A percentile compares a stretch with the other conserved stretches of the same genome.
Evolutionary conservation across 2,888 invertebrate species (phyloP).

Genomic region (Germaria angustata): DNA sequence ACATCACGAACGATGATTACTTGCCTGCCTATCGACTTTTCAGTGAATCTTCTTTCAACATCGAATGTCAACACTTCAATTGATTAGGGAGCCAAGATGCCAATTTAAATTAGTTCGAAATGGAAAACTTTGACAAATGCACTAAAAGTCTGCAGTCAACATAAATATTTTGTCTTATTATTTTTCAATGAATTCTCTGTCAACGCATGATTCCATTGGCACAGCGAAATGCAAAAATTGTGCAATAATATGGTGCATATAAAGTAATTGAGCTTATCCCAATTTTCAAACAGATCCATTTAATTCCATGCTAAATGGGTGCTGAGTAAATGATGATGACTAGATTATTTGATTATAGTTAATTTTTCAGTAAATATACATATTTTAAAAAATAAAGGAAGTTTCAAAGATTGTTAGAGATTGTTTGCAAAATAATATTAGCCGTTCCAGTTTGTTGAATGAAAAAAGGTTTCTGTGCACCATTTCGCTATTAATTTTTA

Average conservation of each 20-base stretch:
- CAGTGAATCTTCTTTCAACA: slow-evolving; percentile 35
- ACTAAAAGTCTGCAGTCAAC: slow-evolving; percentile 20
- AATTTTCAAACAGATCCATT: not conserved
- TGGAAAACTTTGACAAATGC: slow-evolving; percentile 33
- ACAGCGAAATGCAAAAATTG: slow-evolving; percentile 1
- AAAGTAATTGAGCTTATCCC: not conserved
- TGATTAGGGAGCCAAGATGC: slow-evolving; percentile 62
- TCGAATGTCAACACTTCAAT: slow-evolving; percentile 64
- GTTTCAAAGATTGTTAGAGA: too few species aligned
- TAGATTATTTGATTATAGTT: not conserved
- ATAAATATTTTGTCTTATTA: slow-evolving; percentile 17
- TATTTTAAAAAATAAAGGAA: too few species aligned
- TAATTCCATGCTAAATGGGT: not conserved
- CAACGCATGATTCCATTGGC: not conserved
- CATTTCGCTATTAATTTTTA: too few species aligned
- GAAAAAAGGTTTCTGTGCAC: too few species aligned
- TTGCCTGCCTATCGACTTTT: slow-evolving; percentile 31
- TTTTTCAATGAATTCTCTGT: slow-evolving; percentile 14
- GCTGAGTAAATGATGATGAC: not conserved
- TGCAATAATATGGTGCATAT: not conserved
- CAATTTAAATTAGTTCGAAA: slow-evolving; percentile 64
- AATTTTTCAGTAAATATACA: too few species aligned
- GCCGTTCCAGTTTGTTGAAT: too few species aligned
- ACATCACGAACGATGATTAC: slow-evolving; percentile 19
- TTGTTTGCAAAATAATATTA: too few species aligned